phyloP scores from a whole-genome alignment of 37 sponge, comb jelly and placozoan species.

The Aphrocallistes beatrix region DNA sequence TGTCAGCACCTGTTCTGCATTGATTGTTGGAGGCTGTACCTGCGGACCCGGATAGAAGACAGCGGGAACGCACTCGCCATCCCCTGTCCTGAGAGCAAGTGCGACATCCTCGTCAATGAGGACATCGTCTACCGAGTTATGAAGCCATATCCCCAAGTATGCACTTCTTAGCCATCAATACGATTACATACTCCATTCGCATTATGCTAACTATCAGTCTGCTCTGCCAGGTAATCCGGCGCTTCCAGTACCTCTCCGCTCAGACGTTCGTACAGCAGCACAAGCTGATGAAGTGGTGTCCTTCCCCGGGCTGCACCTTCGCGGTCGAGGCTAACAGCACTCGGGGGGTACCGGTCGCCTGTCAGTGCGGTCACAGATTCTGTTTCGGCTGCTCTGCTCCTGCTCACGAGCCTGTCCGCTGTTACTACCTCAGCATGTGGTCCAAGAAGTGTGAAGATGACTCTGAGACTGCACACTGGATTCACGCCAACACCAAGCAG shows the following conservation, averaged over 20 bases:
- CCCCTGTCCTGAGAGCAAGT: slow-evolving; percentile 54
- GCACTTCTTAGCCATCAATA: too few species aligned
- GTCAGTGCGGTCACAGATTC: slow-evolving; percentile 60
- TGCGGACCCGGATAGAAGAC: slow-evolving; percentile 47
- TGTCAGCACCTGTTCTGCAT: slow-evolving; percentile 80
- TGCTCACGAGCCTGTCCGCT: slow-evolving; percentile 28
- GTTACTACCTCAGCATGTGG: slow-evolving; percentile 50
- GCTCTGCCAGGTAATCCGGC: background rate
- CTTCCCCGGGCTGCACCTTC: slow-evolving; percentile 70
- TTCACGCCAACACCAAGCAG: slow-evolving; percentile 77
- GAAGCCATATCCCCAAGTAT: background rate
- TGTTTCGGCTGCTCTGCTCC: slow-evolving; percentile 41
- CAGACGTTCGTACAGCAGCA: slow-evolving; percentile 72
- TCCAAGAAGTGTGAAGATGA: slow-evolving; percentile 88
- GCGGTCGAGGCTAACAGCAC: slow-evolving; percentile 37
- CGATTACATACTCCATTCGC: background rate
- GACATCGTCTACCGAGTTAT: slow-evolving; percentile 53
- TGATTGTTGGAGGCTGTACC: slow-evolving; percentile 69
- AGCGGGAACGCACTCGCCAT: slow-evolving; percentile 64
- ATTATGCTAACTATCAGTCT: slow-evolving; percentile 21
- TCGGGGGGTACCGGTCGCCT: slow-evolving; percentile 44
- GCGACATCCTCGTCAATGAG: slow-evolving; percentile 70
- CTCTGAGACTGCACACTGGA: slow-evolving; percentile 87
- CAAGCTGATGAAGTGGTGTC: slow-evolving; percentile 64
- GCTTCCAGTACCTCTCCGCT: slow-evolving; percentile 59